Evolutionary conservation across 2,888 invertebrate species (phyloP).

Genomic region (Pyrrhia umbra): DNA sequence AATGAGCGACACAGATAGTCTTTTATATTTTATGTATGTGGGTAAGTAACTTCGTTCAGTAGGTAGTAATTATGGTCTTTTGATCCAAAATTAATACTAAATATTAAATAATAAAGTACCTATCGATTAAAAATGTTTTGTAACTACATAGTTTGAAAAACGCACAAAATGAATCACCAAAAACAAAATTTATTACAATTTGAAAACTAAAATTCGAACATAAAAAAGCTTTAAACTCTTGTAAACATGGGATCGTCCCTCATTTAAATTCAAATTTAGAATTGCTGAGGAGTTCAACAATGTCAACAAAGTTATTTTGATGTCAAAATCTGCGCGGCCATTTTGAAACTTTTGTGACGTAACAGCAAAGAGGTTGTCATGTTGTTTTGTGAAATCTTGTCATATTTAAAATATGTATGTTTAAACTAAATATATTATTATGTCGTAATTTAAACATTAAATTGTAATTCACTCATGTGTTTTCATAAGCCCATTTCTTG

Average conservation of each 20-base stretch:
- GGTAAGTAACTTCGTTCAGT: too few species aligned
- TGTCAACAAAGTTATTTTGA: conserved; percentile 52
- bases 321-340: conserved; percentile 36
- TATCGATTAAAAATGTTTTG: too few species aligned
- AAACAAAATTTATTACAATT: not conserved
- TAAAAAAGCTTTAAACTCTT: conserved; percentile 18
- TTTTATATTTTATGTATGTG: too few species aligned
- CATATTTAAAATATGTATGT: conserved; percentile 3
- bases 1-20: too few species aligned
- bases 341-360: conserved; percentile 50
- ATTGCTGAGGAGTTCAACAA: conserved; percentile 34
- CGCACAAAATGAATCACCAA: not conserved
- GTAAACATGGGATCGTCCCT: conserved; percentile 23
- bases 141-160: too few species aligned
- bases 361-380: conserved; percentile 27
- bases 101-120: too few species aligned
- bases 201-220: conserved; percentile 8
- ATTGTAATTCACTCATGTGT: not conserved
- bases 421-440: not conserved
- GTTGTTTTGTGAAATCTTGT: conserved; percentile 19
- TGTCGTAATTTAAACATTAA: not conserved
- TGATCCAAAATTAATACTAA: too few species aligned
- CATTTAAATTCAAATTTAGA: conserved; percentile 50
- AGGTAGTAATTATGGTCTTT: too few species aligned
- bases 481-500: not conserved